Percentiles rank a stretch among this genome's conserved stretches.
These are phyloP conservation scores for Drosophila sp. DNA, from an alignment of 1,140 invertebrate genomes.

Conservation along the genomic window DNA sequence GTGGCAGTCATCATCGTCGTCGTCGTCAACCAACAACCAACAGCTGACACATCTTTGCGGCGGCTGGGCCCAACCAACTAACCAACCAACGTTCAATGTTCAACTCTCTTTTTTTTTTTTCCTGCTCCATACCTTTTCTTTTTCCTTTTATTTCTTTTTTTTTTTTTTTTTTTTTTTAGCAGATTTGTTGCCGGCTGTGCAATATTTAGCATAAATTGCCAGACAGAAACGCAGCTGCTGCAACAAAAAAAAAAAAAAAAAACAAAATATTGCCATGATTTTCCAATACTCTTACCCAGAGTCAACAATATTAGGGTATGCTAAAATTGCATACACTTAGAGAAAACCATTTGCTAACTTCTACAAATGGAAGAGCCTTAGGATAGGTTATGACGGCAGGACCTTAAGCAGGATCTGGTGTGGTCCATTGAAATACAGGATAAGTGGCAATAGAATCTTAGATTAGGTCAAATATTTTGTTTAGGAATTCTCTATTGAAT, in stretches of 20 bases:
- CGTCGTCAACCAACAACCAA: constrained; percentile 39
- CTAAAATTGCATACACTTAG: neutral
- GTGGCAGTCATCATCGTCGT: constrained; percentile 38
- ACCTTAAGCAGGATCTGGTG: too few species aligned
- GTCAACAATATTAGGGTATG: neutral
- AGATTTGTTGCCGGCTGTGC: constrained; percentile 60
- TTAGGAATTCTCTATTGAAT: too few species aligned
- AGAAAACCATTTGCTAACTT: neutral
- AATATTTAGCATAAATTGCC: constrained; percentile 75
- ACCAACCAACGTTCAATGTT: constrained; percentile 52
- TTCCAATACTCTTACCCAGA: constrained; percentile 36
- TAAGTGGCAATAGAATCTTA: too few species aligned
- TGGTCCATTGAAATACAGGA: too few species aligned
- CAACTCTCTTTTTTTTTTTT: constrained; percentile 46
- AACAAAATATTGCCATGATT: constrained; percentile 11
- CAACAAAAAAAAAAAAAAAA: constrained; percentile 36
- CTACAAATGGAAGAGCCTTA: too few species aligned
- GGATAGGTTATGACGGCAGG: too few species aligned
- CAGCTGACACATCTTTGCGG: constrained; percentile 66
- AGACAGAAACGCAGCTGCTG: constrained; percentile 41
- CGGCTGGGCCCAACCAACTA: constrained; percentile 45
- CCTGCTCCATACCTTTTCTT: constrained; percentile 19
- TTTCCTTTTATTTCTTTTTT: constrained; percentile 1
- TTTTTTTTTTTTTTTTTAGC: constrained; percentile 45
- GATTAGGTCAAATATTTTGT: too few species aligned